Conservation (phyloP, 2,113 vertebrate species). For the Eonycteris spelaea region DNA sequence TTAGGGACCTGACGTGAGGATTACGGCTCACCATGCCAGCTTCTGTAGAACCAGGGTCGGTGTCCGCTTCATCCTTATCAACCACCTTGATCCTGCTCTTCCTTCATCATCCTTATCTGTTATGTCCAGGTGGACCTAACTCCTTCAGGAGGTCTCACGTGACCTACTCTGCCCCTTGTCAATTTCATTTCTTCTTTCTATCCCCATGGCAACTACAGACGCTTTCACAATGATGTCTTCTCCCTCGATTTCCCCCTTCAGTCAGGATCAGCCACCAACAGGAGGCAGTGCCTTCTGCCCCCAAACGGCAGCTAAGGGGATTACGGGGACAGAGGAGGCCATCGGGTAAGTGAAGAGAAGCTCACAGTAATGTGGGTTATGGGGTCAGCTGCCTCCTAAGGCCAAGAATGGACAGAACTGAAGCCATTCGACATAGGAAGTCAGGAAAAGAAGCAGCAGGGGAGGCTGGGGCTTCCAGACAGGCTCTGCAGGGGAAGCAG, state of each 20-base stretch:
- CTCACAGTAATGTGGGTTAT: accelerated
- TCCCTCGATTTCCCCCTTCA: accelerated
- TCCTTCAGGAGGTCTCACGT: too few species aligned
- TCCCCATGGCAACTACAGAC: background rate
- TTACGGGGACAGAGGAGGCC: background rate
- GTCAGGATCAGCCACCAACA: background rate
- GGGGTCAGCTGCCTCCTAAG: background rate
- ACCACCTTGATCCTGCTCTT: background rate
- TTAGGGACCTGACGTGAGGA: background rate
- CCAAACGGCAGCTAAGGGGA: background rate
- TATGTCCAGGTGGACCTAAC: background rate
- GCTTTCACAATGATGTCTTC: background rate
- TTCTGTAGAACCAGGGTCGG: background rate
- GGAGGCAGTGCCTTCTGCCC: background rate
- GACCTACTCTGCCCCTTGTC: background rate
- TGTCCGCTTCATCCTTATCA: background rate
- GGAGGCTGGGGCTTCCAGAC: background rate
- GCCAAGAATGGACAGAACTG: background rate
- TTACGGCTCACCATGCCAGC: too few species aligned
- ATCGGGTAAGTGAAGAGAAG: background rate
- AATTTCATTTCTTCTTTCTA: background rate
- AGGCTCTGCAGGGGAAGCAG: background rate
- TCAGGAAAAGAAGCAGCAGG: background rate
- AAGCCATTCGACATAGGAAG: background rate
- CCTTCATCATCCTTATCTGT: background rate